Base-by-base conservation (phyloP, 1,140 invertebrate species). In the Zaprionus ghesquierei region DNA sequence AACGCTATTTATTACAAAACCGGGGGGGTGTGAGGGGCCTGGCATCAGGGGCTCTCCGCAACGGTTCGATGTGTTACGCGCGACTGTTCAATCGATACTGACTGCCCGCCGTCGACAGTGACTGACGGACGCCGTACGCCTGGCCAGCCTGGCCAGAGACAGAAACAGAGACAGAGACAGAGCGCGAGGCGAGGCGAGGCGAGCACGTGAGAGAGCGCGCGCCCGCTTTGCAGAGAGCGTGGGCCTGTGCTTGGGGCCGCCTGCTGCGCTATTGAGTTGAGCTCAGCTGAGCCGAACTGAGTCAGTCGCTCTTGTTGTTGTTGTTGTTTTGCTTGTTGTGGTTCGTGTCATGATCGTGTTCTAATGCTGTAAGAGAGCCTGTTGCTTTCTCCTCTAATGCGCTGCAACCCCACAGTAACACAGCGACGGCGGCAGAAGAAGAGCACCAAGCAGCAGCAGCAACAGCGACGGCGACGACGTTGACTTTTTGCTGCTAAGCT, bases 1-100 rank as follows among this genome's bases (percentile, higher is more conserved):
- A 84, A 70, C 76, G 79, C 79, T 87, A 84, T 87, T 87, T 87
- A 87, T 87, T 89, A 76, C 64, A 89, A 86, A 86, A n/a, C n/a
- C n/a, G n/a, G 65, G 78, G 77, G 61, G 66, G 74, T 64, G 71
- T 33, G 44, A 56, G 72, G 72, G 75, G 50, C 56, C 55, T 58
- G 25, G 29, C 51, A n/a, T n/a, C n/a, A n/a, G 51, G 62, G 79
- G 75, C 71, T 70, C 75, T 81, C 75, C 82, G 53, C 76, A 76
- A 89, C 80, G 62, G 60, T 89, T 81, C 73, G 79, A 82, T 84
- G 84, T 74, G 82, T 70, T 87, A 89, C 77, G 84, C 84, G 84
- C 84, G 77, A 78, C 84, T 89, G 84, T 87, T 80, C 84, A 89
- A 89, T 89, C 85, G 85, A 89, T 74, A 77, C 75, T 73, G 54